Conservation (phyloP, 2,797 vertebrate species). For the Sebastes wilsoni region DNA sequence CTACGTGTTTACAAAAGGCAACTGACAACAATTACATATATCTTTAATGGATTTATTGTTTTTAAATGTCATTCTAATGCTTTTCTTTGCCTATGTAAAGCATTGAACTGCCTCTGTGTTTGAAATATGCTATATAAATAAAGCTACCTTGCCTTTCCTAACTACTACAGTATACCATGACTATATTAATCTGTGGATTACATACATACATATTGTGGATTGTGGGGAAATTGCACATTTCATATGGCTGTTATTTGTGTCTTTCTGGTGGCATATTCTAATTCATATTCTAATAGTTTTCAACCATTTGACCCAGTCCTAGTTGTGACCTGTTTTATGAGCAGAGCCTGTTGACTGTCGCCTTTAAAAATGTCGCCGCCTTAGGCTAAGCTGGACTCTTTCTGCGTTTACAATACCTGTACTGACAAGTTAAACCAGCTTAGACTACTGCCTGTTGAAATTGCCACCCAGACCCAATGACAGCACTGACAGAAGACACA, state of each 20-base stretch:
- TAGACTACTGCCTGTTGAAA: not conserved
- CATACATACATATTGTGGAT: not conserved
- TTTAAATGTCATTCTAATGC: not conserved
- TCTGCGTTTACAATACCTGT: slow-evolving; percentile 33
- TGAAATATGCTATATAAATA: not conserved
- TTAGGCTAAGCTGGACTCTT: not conserved
- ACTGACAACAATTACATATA: no score
- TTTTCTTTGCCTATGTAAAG: not conserved
- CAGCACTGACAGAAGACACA: slow-evolving; percentile 9
- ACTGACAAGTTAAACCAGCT: slow-evolving; percentile 62
- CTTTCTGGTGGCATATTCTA: not conserved
- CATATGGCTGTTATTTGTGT: not conserved
- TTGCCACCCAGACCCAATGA: not conserved
- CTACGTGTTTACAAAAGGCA: no score
- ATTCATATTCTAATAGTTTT: not conserved
- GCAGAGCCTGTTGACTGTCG: not conserved
- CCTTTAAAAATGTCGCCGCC: not conserved
- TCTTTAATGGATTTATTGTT: not conserved
- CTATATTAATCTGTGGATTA: not conserved
- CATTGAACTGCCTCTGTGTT: not conserved
- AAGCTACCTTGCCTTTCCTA: not conserved
- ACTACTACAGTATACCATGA: not conserved
- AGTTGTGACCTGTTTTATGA: not conserved
- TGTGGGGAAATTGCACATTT: not conserved
- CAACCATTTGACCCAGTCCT: not conserved